Conservation (phyloP, 1,140 invertebrate genomes). For the Euschistus heros region DNA sequence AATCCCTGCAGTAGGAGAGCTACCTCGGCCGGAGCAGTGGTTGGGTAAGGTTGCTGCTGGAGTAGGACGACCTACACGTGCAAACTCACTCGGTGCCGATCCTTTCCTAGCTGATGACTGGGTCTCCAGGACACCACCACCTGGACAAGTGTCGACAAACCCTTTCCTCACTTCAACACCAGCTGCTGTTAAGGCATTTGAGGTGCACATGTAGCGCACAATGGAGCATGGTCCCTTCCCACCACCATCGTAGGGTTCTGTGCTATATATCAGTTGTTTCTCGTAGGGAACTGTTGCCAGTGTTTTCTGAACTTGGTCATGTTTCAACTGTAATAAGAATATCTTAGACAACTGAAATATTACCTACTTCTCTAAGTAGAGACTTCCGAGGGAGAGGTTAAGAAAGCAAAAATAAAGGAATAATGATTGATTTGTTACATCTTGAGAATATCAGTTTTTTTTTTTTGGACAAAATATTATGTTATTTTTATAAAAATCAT, state of each 20-base stretch:
- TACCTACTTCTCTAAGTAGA: not conserved
- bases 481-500: too few relatives aligned
- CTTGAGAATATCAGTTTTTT: too few relatives aligned
- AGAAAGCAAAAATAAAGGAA: not conserved
- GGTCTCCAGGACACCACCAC: conserved; percentile 43
- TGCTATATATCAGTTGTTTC: too few relatives aligned
- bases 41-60: conserved; percentile 53
- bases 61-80: conserved; percentile 34
- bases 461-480: too few relatives aligned
- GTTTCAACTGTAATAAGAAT: not conserved
- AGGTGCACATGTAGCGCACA: conserved; percentile 42
- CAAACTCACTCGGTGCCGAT: conserved; percentile 39
- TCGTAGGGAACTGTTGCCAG: not conserved
- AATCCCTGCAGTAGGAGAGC: conserved; percentile 36
- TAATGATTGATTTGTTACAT: not conserved
- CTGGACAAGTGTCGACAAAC: conserved; percentile 34
- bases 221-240: not conserved
- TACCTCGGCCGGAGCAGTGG: conserved; percentile 68
- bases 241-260: not conserved
- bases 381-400: not conserved
- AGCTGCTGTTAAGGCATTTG: conserved; percentile 43
- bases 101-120: conserved; percentile 68
- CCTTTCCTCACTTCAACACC: conserved; percentile 39
- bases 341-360: not conserved
- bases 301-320: not conserved